Evolutionary conservation across 2,113 vertebrate species (phyloP), one percentile per base, ranked within the genome.

Genomic region (Oryzias javanicus): DNA sequence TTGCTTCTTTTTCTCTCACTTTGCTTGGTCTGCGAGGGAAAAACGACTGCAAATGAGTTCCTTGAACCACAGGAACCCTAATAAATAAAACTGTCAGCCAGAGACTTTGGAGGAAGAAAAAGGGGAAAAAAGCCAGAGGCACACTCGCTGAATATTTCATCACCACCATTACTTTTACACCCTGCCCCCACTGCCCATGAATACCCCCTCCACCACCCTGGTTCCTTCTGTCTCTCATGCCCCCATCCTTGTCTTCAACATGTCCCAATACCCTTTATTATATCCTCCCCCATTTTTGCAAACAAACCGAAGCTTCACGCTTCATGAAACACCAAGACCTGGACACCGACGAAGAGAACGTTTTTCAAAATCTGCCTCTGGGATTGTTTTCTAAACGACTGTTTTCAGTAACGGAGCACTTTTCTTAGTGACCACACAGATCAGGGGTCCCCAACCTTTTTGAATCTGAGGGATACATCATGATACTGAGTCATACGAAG

Each of bases 101-200:
- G 76, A 87, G 88, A 89, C 82, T 86, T 88, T 72, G 42, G 62
- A 18, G 8, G 17, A 47, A 53, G 54, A 64, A 76, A 73, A 56
- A 56, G 63, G 60, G 66, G 72, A 79, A 77, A 76, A 86, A 87
- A 80, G 85, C 82, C 78, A 89, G 88, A 80, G 87, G 63, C 84
- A 85, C 81, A 88, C 87, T 89, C 89, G 86, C 90, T 91, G 90
- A 92, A 91, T 92, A 92, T 92, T 92, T 92, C 88, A 92, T 92
- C 90, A 90, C 82, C 76, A 76, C 79, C 22, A 76, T 64, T 69
- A 72, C 71, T 72, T 72, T 85, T 78, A 85, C 85, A 85, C 81
- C 80, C 81, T 81, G 75, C 80, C 86, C 87, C 82, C 74, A 82
- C 76, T 72, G 49, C 83, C 81, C 55, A 42, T 75, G 72, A 83